Conservation (phyloP, 2,113 vertebrate genomes). For the Astur gentilis region DNA sequence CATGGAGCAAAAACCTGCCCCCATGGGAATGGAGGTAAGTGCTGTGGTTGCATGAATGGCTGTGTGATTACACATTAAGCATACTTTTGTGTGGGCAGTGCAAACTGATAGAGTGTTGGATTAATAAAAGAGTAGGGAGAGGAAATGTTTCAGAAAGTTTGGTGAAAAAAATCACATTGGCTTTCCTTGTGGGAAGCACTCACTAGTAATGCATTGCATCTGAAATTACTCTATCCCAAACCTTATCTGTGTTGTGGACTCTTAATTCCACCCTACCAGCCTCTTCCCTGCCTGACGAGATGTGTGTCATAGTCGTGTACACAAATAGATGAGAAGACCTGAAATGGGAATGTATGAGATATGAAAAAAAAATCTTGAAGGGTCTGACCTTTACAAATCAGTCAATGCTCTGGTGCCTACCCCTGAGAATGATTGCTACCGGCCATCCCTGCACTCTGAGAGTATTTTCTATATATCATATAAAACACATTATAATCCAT, state of each 20-base stretch:
- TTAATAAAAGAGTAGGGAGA: neutral
- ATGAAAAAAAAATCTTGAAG: slow-evolving; percentile 1
- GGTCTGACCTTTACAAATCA: slow-evolving; percentile 61
- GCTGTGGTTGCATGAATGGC: neutral
- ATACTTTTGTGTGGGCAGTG: neutral
- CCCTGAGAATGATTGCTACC: slow-evolving; percentile 10
- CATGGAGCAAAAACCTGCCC: neutral
- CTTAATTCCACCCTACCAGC: neutral
- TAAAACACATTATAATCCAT: slow-evolving; percentile 36
- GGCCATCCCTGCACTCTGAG: neutral
- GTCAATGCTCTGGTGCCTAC: slow-evolving; percentile 3
- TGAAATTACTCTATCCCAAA: neutral
- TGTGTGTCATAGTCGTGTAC: neutral
- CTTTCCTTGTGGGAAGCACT: neutral
- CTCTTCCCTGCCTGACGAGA: neutral
- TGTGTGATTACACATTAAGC: neutral
- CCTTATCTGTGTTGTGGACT: neutral
- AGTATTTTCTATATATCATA: slow-evolving; percentile 46
- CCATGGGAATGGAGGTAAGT: neutral
- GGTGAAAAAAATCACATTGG: neutral
- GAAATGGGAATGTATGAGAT: neutral
- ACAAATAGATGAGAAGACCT: neutral
- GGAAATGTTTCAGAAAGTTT: neutral
- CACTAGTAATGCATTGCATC: neutral
- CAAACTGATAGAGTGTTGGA: neutral